phyloP scores from a whole-genome alignment of 2,797 vertebrate species.

The Synanceia verrucosa region DNA sequence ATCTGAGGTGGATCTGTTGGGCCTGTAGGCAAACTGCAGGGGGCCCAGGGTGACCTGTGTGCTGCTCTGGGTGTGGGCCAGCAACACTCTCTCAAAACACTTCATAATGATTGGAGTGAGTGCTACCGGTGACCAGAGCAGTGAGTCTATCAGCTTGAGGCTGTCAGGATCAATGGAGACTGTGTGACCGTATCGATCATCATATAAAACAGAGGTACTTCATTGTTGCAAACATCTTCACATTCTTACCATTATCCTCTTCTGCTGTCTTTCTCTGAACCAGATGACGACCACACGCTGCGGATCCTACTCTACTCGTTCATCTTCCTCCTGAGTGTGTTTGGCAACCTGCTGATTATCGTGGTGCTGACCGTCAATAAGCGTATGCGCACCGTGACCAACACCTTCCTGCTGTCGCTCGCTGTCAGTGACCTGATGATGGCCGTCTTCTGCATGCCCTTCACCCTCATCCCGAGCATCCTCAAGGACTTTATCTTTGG shows the following conservation, averaged over 20 bases:
- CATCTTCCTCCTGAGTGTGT: conserved; percentile 92
- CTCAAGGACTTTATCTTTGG: conserved; percentile 95
- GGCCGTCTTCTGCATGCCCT: conserved; percentile 95
- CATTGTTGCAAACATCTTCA: background rate
- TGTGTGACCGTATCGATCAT: background rate
- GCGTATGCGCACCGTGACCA: conserved; percentile 94
- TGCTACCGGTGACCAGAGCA: background rate
- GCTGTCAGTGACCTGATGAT: conserved; percentile 95
- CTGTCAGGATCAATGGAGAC: conserved; percentile 10
- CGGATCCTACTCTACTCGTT: conserved; percentile 88
- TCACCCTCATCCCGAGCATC: conserved; percentile 93
- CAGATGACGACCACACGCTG: conserved; percentile 78
- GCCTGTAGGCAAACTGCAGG: too few relatives aligned
- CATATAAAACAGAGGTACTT: conserved; percentile 23
- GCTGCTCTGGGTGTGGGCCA: too few relatives aligned
- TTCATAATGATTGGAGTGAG: too few relatives aligned
- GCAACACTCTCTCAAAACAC: too few relatives aligned
- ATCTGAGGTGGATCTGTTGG: too few relatives aligned
- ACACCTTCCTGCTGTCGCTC: conserved; percentile 94
- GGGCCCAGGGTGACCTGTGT: too few relatives aligned
- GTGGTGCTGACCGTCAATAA: conserved; percentile 90
- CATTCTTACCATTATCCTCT: background rate
- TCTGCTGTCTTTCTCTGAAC: background rate
- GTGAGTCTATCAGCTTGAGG: background rate
- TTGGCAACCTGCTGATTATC: conserved; percentile 92